Percentiles rank a stretch among this genome's conserved stretches.
These are phyloP conservation scores for Botrylloides violaceus DNA, from an alignment of 23 tunicate species.

Conservation along the genomic window DNA sequence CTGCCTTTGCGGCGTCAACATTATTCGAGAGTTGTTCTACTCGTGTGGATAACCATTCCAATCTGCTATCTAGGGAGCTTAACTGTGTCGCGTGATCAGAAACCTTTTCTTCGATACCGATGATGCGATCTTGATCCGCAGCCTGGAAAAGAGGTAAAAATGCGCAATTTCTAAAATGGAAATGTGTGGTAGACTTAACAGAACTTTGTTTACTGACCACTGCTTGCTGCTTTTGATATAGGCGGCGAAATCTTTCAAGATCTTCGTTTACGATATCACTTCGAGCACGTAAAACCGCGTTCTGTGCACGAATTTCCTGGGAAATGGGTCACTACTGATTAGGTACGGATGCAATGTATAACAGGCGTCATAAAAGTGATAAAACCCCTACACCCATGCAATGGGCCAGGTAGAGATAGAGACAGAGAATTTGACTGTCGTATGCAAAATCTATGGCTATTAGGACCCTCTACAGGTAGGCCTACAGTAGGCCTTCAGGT, in stretches of 20 bases:
- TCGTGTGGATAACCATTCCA: slow-evolving; percentile 14
- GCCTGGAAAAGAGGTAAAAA: not conserved
- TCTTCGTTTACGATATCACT: slow-evolving; percentile 14
- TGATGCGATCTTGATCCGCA: slow-evolving; percentile 6
- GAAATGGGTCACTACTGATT: not conserved
- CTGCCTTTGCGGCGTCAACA: not conserved
- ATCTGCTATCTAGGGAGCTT: not conserved
- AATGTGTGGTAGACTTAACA: too few relatives aligned
- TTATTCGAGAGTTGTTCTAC: not conserved
- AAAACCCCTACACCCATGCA: too few relatives aligned
- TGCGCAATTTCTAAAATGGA: not conserved
- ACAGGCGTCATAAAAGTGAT: too few relatives aligned
- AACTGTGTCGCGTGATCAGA: not conserved
- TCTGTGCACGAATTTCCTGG: slow-evolving; percentile 39
- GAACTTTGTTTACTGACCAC: too few relatives aligned
- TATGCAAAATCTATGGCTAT: too few relatives aligned
- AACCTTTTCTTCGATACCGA: not conserved
- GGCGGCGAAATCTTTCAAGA: not conserved
- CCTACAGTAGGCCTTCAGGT: too few relatives aligned
- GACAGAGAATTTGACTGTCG: too few relatives aligned
- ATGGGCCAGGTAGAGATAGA: too few relatives aligned
- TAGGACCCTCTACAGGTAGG: too few relatives aligned
- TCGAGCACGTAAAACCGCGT: slow-evolving; percentile 26
- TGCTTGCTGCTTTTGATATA: not conserved
- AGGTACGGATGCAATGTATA: slow-evolving; percentile 1